These are phyloP conservation scores for Helostoma temminkii DNA, from an alignment of 2,797 vertebrate species.

Conservation along the genomic window DNA sequence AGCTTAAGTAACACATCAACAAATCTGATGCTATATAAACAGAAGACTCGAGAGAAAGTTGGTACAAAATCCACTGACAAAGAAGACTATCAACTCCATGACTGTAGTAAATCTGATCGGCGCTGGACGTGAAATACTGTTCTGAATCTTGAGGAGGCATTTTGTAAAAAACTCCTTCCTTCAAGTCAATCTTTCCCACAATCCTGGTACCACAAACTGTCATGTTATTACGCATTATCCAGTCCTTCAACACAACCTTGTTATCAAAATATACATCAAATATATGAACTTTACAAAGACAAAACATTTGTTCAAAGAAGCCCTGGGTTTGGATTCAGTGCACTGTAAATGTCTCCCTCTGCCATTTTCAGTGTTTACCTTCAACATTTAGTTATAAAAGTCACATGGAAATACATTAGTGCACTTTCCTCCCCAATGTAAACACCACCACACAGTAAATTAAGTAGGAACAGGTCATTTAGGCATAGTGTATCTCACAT, in stretches of 20 bases:
- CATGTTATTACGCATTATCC: slow-evolving; percentile 52
- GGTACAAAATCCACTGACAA: slow-evolving; percentile 49
- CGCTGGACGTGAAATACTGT: slow-evolving; percentile 36
- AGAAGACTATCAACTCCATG: slow-evolving; percentile 24
- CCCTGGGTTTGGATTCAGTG: slow-evolving; percentile 68
- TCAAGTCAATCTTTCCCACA: slow-evolving; percentile 15
- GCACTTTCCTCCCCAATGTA: slow-evolving; percentile 73
- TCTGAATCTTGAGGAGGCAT: slow-evolving; percentile 20
- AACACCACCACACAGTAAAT: slow-evolving; percentile 75
- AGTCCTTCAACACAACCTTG: slow-evolving; percentile 47
- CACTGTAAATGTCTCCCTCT: slow-evolving; percentile 37
- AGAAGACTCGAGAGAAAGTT: slow-evolving; percentile 30
- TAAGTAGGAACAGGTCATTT: slow-evolving; percentile 38
- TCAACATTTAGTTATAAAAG: slow-evolving; percentile 63
- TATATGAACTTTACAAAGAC: slow-evolving; percentile 74
- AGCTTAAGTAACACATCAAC: slow-evolving; percentile 20
- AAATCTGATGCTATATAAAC: slow-evolving; percentile 43
- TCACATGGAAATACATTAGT: slow-evolving; percentile 68
- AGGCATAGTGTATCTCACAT: slow-evolving; percentile 33
- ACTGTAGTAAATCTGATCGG: slow-evolving; percentile 29
- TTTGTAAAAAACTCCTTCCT: slow-evolving; percentile 8
- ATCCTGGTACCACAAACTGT: slow-evolving; percentile 28
- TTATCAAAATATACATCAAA: slow-evolving; percentile 79
- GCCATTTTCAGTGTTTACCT: slow-evolving; percentile 32
- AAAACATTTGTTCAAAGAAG: slow-evolving; percentile 67